phyloP scores from a whole-genome alignment of 2,113 vertebrate species.

The Murina feae region DNA sequence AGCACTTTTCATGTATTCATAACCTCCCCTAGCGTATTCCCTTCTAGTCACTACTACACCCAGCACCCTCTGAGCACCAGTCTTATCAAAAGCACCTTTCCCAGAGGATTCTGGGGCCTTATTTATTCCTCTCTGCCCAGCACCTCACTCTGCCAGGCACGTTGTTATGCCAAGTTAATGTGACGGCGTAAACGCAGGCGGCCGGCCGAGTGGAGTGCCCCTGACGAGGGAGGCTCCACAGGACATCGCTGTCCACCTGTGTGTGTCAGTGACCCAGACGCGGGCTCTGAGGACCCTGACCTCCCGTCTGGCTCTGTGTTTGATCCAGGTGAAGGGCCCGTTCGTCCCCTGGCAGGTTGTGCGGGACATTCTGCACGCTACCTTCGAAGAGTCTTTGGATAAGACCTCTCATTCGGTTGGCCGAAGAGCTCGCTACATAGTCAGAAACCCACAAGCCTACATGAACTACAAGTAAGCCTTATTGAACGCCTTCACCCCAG shows the following conservation, averaged over 20 bases:
- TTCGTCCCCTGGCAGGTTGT: slow-evolving; percentile 94
- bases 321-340: slow-evolving; percentile 86
- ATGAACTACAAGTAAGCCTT: slow-evolving; percentile 92
- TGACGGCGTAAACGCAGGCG: not conserved
- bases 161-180: accelerated
- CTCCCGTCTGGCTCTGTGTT: accelerated
- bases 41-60: not conserved
- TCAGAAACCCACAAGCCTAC: slow-evolving; percentile 93
- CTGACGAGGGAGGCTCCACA: not conserved
- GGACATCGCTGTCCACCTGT: too few relatives aligned
- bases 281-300: not conserved
- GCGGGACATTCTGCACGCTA: slow-evolving; percentile 91
- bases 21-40: accelerated
- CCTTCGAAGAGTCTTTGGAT: slow-evolving; percentile 91
- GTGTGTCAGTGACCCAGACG: accelerated
- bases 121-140: not conserved
- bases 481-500: accelerated
- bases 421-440: slow-evolving; percentile 91
- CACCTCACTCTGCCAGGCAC: not conserved
- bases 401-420: slow-evolving; percentile 94
- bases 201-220: too few relatives aligned
- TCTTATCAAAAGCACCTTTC: not conserved
- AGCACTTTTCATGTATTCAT: not conserved
- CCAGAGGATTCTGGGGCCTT: accelerated
- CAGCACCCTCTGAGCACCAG: not conserved